Evolutionary conservation across 2,797 vertebrate genomes (phyloP).

Genomic region (Philypnodon macrostomus): DNA sequence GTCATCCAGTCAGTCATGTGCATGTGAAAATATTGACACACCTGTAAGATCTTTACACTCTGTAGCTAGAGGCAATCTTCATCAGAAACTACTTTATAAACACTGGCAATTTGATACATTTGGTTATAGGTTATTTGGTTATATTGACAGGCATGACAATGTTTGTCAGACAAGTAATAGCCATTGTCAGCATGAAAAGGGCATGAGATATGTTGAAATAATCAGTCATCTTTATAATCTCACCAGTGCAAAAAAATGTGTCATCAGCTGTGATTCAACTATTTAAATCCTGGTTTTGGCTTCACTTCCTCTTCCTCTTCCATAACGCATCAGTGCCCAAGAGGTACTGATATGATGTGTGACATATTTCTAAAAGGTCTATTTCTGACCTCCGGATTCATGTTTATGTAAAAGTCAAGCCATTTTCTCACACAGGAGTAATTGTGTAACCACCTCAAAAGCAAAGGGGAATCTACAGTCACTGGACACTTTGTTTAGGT

Average conservation of each 20-base stretch:
- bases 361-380: background rate
- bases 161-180: no score
- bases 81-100: background rate
- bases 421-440: background rate
- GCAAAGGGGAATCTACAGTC: no score
- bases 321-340: background rate
- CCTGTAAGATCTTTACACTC: background rate
- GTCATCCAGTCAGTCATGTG: background rate
- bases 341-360: constrained; percentile 1
- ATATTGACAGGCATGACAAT: no score
- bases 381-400: background rate
- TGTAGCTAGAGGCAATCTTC: background rate
- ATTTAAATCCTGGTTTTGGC: constrained; percentile 4
- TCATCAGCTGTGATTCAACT: constrained; percentile 3
- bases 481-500: no score
- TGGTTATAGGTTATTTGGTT: no score
- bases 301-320: background rate
- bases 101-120: no score
- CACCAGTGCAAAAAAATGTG: background rate
- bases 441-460: background rate
- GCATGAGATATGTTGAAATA: constrained; percentile 5
- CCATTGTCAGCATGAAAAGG: background rate
- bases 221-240: constrained; percentile 1
- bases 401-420: constrained; percentile 1
- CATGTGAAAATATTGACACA: constrained; percentile 4